Evolutionary conservation across 2,113 vertebrate species (phyloP), one percentile per base, ranked within the genome.

Genomic region (Lepisosteus osseus): DNA sequence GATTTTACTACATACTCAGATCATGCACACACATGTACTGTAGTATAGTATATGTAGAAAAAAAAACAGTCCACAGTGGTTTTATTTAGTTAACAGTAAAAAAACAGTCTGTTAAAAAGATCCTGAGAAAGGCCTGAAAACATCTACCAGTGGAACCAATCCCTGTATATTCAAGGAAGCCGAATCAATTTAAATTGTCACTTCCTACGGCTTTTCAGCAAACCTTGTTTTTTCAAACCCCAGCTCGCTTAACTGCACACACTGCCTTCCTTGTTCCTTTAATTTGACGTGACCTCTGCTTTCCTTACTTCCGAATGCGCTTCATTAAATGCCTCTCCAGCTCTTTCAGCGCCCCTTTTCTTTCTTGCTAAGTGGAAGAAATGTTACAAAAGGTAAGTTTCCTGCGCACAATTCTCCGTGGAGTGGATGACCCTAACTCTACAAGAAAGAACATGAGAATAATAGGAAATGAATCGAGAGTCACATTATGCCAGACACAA

Each of bases 381-480:
- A 69, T 51, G 78, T 84, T 85, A 91, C 85, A 89, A 90, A 91
- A 88, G 88, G 78, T 83, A 87, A 79, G 80, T 81, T 84, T 83
- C 86, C 87, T 85, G 84, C 82, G 84, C 78, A 72, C 79, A 82
- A 85, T 84, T 88, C 87, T 90, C 90, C 76, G 82, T 76, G 89
- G 90, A 90, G 82, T 81, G 87, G 79, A 86, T 87, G 87, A 90
- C 88, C 88, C 87, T 79, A 88, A 85, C 86, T 88, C 88, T 83
- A 83, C 79, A 9, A 80, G 79, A 86, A 90, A 85, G 92, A 94
- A 92, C 88, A 86, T 84, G 77, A 91, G 87, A 87, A 92, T 95
- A 94, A 96, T 95, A 92, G 90, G 88, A 93, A 94, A 94, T 94
- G 86, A 90, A 90, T 83, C 85, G 83, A 88, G 86, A 92, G 91